phyloP scores from a whole-genome alignment of 2,113 vertebrate species.

The zebrafish (Danio rerio) region GRCz12tu NC_133178.1:51055501-51056000 shows the following conservation, averaged over 20 bases:
- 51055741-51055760: conserved; percentile 11
- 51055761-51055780: conserved; percentile 9
- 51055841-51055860: not conserved
- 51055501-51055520: conserved; percentile 48
- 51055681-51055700: conserved; percentile 43
- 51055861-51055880: not conserved
- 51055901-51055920: not conserved
- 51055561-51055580: conserved; percentile 58
- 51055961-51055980: too few relatives aligned
- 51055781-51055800: conserved; percentile 36
- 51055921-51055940: not conserved
- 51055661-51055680: conserved; percentile 55
- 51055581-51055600: conserved; percentile 54
- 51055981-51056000: too few relatives aligned
- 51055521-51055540: conserved; percentile 39
- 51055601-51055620: conserved; percentile 11
- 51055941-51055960: too few relatives aligned
- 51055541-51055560: conserved; percentile 39
- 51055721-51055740: conserved; percentile 26
- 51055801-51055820: conserved; percentile 29
- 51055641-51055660: conserved; percentile 48
- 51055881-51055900: not conserved
- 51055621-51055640: conserved; percentile 48
- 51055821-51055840: not conserved
- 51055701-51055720: conserved; percentile 40